Evolutionary conservation across 2,113 vertebrate genomes (phyloP).

Genomic region (Cromileptes altivelis): DNA sequence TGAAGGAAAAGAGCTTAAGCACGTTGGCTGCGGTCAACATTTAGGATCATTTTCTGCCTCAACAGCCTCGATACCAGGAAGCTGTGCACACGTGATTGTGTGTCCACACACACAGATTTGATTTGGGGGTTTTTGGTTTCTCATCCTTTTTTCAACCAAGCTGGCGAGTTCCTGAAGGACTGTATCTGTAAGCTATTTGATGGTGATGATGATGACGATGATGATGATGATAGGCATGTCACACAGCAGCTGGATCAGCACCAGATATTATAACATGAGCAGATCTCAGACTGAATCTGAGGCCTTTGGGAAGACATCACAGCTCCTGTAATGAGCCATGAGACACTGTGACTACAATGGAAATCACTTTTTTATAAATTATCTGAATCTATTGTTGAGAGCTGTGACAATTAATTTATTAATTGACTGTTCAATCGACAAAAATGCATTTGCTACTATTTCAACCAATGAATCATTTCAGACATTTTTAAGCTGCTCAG

Average conservation of each 20-base stretch:
- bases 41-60: conserved; percentile 2
- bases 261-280: background rate
- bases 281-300: background rate
- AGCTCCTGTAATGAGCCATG: too few relatives aligned
- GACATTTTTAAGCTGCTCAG: too few relatives aligned
- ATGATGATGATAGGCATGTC: background rate
- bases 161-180: background rate
- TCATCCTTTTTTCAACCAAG: conserved; percentile 14
- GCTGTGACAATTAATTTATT: background rate
- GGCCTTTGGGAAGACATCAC: background rate
- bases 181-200: background rate
- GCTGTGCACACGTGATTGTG: conserved; percentile 19
- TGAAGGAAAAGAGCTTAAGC: conserved; percentile 13
- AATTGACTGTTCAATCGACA: too few relatives aligned
- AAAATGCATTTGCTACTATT: background rate
- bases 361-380: background rate
- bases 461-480: background rate
- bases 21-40: background rate
- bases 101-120: background rate
- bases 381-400: background rate
- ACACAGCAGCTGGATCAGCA: background rate
- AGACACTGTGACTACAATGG: too few relatives aligned
- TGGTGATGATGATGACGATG: background rate
- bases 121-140: background rate
- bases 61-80: conserved; percentile 14